phyloP scores from a whole-genome alignment of 2,113 vertebrate species.

The Carassius auratus region DNA sequence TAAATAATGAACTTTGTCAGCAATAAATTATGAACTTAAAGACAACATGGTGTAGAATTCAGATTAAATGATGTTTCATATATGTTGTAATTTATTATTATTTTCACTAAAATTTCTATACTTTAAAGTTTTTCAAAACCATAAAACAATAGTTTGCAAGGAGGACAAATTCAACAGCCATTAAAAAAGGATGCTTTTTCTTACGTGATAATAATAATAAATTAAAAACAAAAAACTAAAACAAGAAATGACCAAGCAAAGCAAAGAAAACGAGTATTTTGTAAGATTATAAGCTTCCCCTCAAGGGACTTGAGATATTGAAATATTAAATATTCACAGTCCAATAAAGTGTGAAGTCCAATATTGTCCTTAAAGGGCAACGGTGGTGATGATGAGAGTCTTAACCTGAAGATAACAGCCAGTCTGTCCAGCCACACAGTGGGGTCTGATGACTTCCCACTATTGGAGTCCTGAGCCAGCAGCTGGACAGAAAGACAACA shows the following conservation, averaged over 20 bases:
- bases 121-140: no score
- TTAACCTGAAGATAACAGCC: constrained; percentile 90
- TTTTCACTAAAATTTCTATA: no score
- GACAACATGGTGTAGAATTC: not conserved
- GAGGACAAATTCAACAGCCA: not conserved
- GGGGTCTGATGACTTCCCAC: constrained; percentile 92
- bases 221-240: not conserved
- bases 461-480: constrained; percentile 88
- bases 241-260: not conserved
- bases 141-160: not conserved
- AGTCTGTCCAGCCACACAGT: constrained; percentile 96
- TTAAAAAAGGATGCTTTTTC: no score
- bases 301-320: not conserved
- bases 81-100: not conserved
- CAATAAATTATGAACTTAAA: not conserved
- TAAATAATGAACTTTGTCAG: not conserved
- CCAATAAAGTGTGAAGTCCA: no score
- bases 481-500: constrained; percentile 74
- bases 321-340: not conserved
- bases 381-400: not conserved
- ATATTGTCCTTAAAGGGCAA: not conserved
- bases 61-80: not conserved
- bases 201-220: not conserved
- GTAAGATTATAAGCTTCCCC: no score
- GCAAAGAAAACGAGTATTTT: not conserved